phyloP scores from a whole-genome alignment of 1,140 invertebrate genomes.

The Pseudomyrmex dendroicus region DNA sequence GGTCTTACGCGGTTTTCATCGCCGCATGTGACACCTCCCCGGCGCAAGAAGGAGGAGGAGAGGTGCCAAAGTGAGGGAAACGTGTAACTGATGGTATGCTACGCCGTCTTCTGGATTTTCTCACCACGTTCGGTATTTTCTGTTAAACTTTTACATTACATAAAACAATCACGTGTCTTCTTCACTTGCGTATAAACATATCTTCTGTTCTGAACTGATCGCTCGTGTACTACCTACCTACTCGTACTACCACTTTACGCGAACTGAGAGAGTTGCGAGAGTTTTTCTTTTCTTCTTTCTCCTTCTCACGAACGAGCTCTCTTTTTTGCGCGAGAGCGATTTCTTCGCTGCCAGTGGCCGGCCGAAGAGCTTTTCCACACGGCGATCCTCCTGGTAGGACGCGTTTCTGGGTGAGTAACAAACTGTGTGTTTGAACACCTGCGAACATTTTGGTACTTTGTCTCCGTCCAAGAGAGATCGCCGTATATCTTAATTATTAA shows the following conservation, averaged over 20 bases:
- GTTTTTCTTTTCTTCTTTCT: neutral
- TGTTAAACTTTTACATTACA: conserved; percentile 2
- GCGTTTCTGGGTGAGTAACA: neutral
- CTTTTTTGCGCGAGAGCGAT: neutral
- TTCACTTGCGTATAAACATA: too few species aligned
- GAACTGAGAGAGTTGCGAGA: neutral
- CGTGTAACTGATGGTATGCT: conserved; percentile 73
- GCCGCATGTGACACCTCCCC: neutral
- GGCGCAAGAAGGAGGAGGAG: too few species aligned
- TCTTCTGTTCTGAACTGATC: too few species aligned
- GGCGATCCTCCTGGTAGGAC: neutral
- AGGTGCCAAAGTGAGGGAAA: conserved; percentile 10
- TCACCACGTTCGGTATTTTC: conserved; percentile 75
- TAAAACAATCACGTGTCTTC: neutral
- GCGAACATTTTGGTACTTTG: too few species aligned
- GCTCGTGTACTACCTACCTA: too few species aligned
- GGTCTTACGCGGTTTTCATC: neutral
- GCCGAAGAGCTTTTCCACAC: neutral
- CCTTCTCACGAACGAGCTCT: neutral
- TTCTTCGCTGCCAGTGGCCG: neutral
- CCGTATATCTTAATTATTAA: neutral
- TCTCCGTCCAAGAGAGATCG: neutral
- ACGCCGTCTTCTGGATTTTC: conserved; percentile 75
- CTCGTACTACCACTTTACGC: neutral
- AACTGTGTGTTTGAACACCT: neutral